phyloP scores from a whole-genome alignment of 1,140 invertebrate genomes.

The Apis dorsata region DNA sequence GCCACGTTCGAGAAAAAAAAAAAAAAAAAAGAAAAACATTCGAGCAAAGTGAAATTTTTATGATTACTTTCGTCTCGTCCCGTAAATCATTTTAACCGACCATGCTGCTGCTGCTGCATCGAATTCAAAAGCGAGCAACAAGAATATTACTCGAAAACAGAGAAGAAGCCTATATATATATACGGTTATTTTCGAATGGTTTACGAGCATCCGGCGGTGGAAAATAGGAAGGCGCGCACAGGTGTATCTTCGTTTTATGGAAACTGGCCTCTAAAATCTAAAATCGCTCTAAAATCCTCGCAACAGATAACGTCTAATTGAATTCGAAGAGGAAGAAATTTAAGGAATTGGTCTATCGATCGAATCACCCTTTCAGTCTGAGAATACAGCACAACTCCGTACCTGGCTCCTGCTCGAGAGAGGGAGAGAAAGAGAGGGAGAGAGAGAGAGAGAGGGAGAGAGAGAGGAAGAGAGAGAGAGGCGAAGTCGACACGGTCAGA shows the following conservation, averaged over 20 bases:
- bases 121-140: not conserved
- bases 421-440: not conserved
- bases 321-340: too few relatives aligned
- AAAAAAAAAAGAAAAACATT: not conserved
- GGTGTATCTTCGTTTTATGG: conserved; percentile 15
- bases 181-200: conserved; percentile 3
- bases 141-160: not conserved
- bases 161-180: not conserved
- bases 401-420: not conserved
- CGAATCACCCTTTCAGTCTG: conserved; percentile 5
- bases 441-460: not conserved
- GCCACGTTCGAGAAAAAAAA: not conserved
- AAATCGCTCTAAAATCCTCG: too few relatives aligned
- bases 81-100: not conserved
- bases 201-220: not conserved
- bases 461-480: not conserved
- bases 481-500: not conserved
- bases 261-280: not conserved
- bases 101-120: not conserved
- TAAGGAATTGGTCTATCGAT: too few relatives aligned
- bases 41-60: not conserved
- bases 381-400: too few relatives aligned
- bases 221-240: not conserved
- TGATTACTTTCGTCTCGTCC: too few relatives aligned
- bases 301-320: too few relatives aligned